Conservation (phyloP, 2,113 vertebrate species). For the Papio anubis region DNA sequence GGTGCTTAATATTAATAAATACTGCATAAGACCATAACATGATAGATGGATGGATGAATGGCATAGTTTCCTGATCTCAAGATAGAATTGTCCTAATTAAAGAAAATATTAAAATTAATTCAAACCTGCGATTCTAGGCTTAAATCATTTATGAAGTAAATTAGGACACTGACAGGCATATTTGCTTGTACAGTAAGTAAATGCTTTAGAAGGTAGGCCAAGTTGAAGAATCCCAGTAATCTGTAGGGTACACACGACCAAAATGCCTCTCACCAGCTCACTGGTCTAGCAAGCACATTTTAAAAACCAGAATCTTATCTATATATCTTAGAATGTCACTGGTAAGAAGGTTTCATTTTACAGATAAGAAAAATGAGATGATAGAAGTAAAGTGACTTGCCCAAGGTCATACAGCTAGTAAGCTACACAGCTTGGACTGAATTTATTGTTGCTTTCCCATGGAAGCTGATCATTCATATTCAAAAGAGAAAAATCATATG, state of each 20-base stretch:
- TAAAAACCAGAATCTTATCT: background rate
- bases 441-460: background rate
- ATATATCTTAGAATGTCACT: background rate
- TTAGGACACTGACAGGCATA: background rate
- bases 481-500: background rate
- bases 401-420: background rate
- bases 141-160: slow-evolving; percentile 40
- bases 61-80: slow-evolving; percentile 52
- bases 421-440: background rate
- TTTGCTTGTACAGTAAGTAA: background rate
- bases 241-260: background rate
- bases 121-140: slow-evolving; percentile 12
- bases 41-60: background rate
- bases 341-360: background rate
- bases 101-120: slow-evolving; percentile 52
- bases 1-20: slow-evolving; percentile 49
- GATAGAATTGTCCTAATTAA: slow-evolving; percentile 56
- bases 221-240: background rate
- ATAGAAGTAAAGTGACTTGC: background rate
- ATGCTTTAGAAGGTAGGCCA: background rate
- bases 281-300: background rate
- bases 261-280: background rate
- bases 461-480: background rate
- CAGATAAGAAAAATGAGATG: background rate
- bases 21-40: background rate